Percentiles rank a stretch among this genome's conserved stretches.
These are phyloP conservation scores for Paratilapia polleni DNA, from an alignment of 2,113 vertebrate species.

Conservation along the genomic window DNA sequence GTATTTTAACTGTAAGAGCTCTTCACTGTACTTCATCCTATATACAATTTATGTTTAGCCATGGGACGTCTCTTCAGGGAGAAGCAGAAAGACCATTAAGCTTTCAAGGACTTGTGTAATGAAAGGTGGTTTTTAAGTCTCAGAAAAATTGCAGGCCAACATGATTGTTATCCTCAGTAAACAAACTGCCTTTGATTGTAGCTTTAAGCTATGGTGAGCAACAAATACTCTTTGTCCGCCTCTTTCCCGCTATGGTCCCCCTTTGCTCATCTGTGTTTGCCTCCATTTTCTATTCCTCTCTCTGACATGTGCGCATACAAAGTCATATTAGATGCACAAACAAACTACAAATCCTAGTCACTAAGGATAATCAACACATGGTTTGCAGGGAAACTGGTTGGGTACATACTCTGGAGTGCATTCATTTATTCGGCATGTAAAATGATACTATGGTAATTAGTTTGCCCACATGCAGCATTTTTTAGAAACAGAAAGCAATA, in stretches of 20 bases:
- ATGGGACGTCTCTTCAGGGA: conserved; percentile 26
- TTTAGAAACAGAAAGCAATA: conserved; percentile 49
- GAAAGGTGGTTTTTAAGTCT: conserved; percentile 44
- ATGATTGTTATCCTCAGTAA: conserved; percentile 40
- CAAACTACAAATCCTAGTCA: conserved; percentile 8
- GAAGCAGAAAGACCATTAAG: conserved; percentile 10
- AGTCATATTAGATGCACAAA: background rate
- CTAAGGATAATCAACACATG: conserved; percentile 12
- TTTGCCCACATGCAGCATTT: conserved; percentile 44
- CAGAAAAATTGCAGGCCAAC: conserved; percentile 12
- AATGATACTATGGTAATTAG: conserved; percentile 53
- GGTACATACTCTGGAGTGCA: background rate
- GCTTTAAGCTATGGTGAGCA: conserved; percentile 29
- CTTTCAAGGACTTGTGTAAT: conserved; percentile 32
- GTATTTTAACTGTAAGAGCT: conserved; percentile 15
- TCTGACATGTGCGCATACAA: background rate
- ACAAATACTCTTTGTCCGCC: conserved; percentile 24
- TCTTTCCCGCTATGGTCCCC: background rate
- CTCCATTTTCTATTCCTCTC: conserved; percentile 8
- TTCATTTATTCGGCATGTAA: conserved; percentile 47
- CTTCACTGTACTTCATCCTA: conserved; percentile 1
- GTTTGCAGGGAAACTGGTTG: conserved; percentile 26
- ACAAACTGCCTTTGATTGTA: conserved; percentile 47
- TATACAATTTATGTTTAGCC: conserved; percentile 20
- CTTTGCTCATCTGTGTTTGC: conserved; percentile 9